Base-by-base conservation (phyloP, 1,140 invertebrate species). In the Trichoplusia ni region DNA sequence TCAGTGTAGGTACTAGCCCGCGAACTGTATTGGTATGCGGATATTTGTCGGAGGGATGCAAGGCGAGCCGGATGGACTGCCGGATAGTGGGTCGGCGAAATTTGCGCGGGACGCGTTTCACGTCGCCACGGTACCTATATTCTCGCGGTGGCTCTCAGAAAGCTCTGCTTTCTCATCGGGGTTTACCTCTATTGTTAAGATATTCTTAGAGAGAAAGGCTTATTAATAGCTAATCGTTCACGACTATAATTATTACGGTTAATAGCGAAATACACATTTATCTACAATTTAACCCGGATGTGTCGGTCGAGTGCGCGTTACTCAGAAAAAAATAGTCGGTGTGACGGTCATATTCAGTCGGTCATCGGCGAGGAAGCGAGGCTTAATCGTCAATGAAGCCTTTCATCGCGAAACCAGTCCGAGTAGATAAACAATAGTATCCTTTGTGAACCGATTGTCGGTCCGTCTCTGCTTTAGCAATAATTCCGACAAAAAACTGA, bases 51-150 rank as follows among this genome's bases (percentile, higher is more conserved):
- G 35, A 53, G 63, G 65, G 73, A 71, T 77, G 71, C 35, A 60
- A 76, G 73, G 73, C 44, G 56, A 74, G 73, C 65, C 72, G 74
- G 72, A 75, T 73, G 67, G 67, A 61, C 27, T 38, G 64, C 38
- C 38, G 40, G 33, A 70, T 73, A 64, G 77, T 79, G 69, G 77
- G 75, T 79, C 77, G 69, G 77, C 73, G 79, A 82, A 77, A 82
- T 67, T 71, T 47, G 58, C 49, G 56, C 64, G 67, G 66, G 69
- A 75, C 67, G 54, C 62, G 58, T 73, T 77, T 71, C 67, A 56
- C 58, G 53, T 67, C 64, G 27, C 51, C 58, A 64, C 59, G 61
- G 42, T 42, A n/a, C n/a, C n/a, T n/a, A 59, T 27, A 46, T 33
- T 47, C 58, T 49, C 46, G 49, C 53, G 42, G 51, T 62, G 19